Evolutionary conservation across 2,888 invertebrate species (phyloP).

Genomic region (Caenorhabditis sp.): DNA sequence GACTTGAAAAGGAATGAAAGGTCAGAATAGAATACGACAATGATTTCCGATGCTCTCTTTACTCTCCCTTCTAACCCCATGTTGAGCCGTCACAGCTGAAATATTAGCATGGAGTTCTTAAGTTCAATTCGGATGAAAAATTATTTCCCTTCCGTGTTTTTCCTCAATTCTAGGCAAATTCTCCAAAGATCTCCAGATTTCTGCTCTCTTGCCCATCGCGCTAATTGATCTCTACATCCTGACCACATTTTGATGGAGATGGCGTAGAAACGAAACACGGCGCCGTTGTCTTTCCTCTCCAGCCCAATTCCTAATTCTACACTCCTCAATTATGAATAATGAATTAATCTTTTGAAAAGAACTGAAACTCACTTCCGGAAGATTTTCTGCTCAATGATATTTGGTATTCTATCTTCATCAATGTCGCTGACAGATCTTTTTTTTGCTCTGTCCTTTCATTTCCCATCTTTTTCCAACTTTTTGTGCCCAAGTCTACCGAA

Average conservation of each 20-base stretch:
- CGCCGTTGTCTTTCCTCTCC: slow-evolving; percentile 2
- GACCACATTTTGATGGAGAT: slow-evolving; percentile 26
- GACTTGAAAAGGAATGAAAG: slow-evolving; percentile 45
- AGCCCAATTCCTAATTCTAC: background rate
- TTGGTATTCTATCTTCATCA: slow-evolving; percentile 30
- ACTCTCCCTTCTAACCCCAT: slow-evolving; percentile 26
- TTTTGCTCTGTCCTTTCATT: background rate
- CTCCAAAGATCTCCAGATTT: slow-evolving; percentile 9
- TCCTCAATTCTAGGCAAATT: background rate
- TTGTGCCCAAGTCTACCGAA: background rate
- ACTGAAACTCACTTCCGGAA: slow-evolving; percentile 21
- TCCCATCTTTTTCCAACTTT: background rate
- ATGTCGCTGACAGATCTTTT: slow-evolving; percentile 15
- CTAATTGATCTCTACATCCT: slow-evolving; percentile 43
- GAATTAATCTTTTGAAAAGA: slow-evolving; percentile 26
- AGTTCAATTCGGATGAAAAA: too few relatives aligned
- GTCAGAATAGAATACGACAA: slow-evolving; percentile 42
- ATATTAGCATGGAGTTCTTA: too few relatives aligned
- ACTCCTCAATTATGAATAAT: slow-evolving; percentile 38
- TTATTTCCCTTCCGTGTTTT: background rate
- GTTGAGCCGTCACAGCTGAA: slow-evolving; percentile 34
- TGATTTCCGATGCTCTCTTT: slow-evolving; percentile 34
- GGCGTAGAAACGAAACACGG: too few relatives aligned
- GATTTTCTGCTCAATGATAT: background rate
- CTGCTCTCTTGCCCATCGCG: slow-evolving; percentile 19